These are phyloP conservation scores for Cavia porcellus DNA, from an alignment of 2,113 vertebrate species.

Conservation along the genomic window DNA sequence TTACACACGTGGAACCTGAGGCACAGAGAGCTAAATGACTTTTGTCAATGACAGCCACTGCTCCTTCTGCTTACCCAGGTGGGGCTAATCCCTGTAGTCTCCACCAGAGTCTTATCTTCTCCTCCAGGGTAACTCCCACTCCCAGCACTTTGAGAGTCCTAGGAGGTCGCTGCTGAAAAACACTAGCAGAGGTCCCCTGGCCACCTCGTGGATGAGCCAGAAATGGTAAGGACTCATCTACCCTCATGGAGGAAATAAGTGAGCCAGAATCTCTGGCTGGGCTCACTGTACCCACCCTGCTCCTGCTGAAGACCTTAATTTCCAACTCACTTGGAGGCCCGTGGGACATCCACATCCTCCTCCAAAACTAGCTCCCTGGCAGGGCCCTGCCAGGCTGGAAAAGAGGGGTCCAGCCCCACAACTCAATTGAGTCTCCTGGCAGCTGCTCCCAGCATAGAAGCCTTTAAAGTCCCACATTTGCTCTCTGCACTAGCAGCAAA, in stretches of 20 bases:
- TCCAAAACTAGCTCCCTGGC: neutral
- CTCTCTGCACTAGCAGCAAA: slow-evolving; percentile 66
- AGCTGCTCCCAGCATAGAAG: slow-evolving; percentile 33
- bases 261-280: no score
- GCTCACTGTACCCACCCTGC: fast-evolving
- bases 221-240: neutral
- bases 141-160: neutral
- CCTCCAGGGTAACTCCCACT: neutral
- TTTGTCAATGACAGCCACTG: no score
- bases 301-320: neutral
- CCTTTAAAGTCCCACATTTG: slow-evolving; percentile 79
- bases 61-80: neutral
- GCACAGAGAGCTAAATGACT: neutral
- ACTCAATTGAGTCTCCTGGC: neutral
- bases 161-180: neutral
- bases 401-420: neutral
- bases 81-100: fast-evolving
- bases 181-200: neutral
- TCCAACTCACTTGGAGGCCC: neutral
- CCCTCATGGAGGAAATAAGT: neutral
- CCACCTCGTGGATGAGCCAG: neutral
- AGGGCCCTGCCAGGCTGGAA: neutral
- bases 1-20: neutral
- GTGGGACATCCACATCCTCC: fast-evolving
- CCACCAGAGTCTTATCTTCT: neutral